These are phyloP conservation scores for Drosophila nannoptera DNA, from an alignment of 1,140 invertebrate species.

Conservation along the genomic window DNA sequence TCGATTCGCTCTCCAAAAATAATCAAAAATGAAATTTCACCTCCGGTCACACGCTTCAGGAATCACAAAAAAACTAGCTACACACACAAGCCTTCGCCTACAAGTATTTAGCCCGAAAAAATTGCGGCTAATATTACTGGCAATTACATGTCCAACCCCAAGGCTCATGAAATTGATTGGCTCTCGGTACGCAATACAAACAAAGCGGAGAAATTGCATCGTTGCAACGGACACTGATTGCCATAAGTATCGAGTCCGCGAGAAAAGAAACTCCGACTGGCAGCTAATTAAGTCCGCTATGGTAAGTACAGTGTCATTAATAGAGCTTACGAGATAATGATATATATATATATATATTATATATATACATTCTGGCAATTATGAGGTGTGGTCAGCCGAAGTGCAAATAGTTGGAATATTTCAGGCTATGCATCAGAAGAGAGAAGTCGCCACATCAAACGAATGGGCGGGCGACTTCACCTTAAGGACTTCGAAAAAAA, in stretches of 20 bases:
- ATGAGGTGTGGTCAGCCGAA: too few species aligned
- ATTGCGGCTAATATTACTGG: conserved; percentile 28
- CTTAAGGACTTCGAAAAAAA: conserved; percentile 11
- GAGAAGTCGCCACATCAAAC: background rate
- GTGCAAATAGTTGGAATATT: background rate
- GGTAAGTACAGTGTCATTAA: background rate
- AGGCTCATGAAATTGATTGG: conserved; percentile 25
- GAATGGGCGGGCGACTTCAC: conserved; percentile 1
- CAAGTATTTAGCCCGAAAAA: conserved; percentile 22
- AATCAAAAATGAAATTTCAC: conserved; percentile 69
- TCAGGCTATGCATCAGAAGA: background rate
- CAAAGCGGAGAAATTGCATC: background rate
- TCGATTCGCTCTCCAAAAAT: conserved; percentile 35
- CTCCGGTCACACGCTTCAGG: conserved; percentile 73
- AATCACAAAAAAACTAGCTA: conserved; percentile 45
- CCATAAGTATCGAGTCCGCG: background rate
- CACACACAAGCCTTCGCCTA: conserved; percentile 19
- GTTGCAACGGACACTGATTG: conserved; percentile 7
- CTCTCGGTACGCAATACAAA: conserved; percentile 1
- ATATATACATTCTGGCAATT: too few species aligned
- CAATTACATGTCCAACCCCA: conserved; percentile 22
- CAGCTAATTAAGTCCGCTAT: too few species aligned
- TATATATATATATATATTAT: too few species aligned
- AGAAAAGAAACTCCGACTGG: background rate
- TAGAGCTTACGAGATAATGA: too few species aligned